Evolutionary conservation across 2,797 vertebrate species (phyloP).

Genomic region (Diplodus puntazzo): DNA sequence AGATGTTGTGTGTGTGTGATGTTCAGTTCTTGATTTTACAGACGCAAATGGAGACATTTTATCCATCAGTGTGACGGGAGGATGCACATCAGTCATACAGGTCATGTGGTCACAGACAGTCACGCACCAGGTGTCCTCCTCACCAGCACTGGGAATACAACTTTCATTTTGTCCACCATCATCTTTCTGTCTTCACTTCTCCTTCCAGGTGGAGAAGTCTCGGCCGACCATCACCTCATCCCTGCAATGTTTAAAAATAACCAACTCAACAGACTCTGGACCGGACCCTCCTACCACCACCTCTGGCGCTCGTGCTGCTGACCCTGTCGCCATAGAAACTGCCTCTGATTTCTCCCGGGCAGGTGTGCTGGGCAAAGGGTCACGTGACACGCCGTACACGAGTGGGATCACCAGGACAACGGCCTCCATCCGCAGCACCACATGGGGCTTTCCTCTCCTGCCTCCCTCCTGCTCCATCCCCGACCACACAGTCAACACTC

Average conservation of each 20-base stretch:
- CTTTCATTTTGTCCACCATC: not conserved
- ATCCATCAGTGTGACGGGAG: constrained; percentile 20
- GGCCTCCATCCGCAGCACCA: constrained; percentile 73
- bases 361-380: constrained; percentile 88
- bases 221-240: constrained; percentile 58
- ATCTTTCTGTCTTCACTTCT: constrained; percentile 18
- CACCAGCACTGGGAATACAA: not conserved
- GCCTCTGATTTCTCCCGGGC: constrained; percentile 84
- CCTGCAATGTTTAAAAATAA: constrained; percentile 82
- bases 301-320: constrained; percentile 81
- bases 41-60: constrained; percentile 26
- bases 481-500: constrained; percentile 12
- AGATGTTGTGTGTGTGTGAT: constrained; percentile 15
- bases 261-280: constrained; percentile 55
- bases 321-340: constrained; percentile 90
- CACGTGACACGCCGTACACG: constrained; percentile 83
- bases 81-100: constrained; percentile 37
- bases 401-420: constrained; percentile 83
- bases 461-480: constrained; percentile 19
- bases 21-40: not conserved
- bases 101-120: constrained; percentile 41
- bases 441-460: constrained; percentile 68
- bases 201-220: constrained; percentile 45
- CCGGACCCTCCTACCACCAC: constrained; percentile 78
- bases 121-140: constrained; percentile 31